phyloP scores from a whole-genome alignment of 2,888 invertebrate genomes.

The Lasioglossum morio region DNA sequence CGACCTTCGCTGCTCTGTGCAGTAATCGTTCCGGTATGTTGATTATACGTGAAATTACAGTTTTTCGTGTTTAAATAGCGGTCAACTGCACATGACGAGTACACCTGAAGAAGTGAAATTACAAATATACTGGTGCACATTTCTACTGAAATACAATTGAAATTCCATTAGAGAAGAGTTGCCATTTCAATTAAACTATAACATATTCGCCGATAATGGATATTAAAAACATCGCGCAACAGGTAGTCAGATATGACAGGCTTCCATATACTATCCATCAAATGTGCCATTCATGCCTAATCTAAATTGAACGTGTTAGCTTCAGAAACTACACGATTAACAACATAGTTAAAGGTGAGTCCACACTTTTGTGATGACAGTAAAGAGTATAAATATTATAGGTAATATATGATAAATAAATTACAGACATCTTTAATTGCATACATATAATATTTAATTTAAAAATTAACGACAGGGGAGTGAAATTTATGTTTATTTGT shows the following conservation, averaged over 20 bases:
- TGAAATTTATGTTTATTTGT: background rate
- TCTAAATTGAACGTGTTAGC: conserved; percentile 41
- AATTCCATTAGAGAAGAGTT: background rate
- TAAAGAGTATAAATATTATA: background rate
- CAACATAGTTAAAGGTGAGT: conserved; percentile 18
- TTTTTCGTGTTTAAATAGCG: background rate
- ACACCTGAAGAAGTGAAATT: background rate
- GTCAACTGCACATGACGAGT: background rate
- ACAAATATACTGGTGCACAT: background rate
- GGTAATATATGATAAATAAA: background rate
- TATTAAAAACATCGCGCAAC: background rate
- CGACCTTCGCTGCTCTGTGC: conserved; percentile 22
- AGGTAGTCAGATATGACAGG: background rate
- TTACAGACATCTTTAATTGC: background rate
- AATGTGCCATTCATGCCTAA: conserved; percentile 1
- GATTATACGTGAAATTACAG: conserved; percentile 18
- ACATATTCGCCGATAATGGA: background rate
- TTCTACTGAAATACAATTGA: no score
- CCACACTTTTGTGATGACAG: background rate
- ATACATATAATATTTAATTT: background rate
- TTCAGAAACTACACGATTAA: background rate
- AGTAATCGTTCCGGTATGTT: background rate
- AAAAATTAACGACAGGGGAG: background rate
- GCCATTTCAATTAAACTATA: background rate
- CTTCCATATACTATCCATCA: conserved; percentile 1